A percentile compares a stretch with the other conserved stretches of the same genome.
Evolutionary conservation across 2,113 vertebrate genomes (phyloP).

Genomic region (Montifringilla adamsi): DNA sequence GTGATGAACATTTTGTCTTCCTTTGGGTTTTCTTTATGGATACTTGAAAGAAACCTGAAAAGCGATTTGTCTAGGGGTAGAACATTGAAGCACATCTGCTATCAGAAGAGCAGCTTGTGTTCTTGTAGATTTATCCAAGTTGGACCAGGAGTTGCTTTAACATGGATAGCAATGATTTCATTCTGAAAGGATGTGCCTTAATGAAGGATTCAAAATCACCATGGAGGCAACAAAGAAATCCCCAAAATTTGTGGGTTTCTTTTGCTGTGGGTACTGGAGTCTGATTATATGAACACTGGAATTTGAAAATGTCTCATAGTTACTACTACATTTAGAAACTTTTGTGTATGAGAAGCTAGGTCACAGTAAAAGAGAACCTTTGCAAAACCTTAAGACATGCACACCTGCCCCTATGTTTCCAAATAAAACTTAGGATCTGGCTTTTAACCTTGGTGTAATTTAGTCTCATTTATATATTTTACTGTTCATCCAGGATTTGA

Average conservation of each 20-base stretch:
- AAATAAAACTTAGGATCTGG: not conserved
- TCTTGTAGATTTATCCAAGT: accelerated
- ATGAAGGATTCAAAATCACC: not conserved
- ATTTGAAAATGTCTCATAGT: not conserved
- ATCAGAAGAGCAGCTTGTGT: not conserved
- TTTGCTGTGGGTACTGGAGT: not conserved
- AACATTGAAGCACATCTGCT: accelerated
- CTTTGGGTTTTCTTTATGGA: not conserved
- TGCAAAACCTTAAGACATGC: not conserved
- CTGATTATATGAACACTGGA: not conserved
- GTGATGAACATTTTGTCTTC: not conserved
- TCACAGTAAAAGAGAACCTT: not conserved
- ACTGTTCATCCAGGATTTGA: not conserved
- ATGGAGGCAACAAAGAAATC: not conserved
- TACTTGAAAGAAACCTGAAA: not conserved
- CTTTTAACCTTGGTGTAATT: not conserved
- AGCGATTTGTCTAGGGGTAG: not conserved
- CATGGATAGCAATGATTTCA: not conserved
- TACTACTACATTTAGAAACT: not conserved
- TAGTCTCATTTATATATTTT: not conserved
- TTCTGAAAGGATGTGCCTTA: not conserved
- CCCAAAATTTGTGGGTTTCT: not conserved
- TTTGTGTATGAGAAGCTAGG: not conserved
- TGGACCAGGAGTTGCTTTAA: not conserved
- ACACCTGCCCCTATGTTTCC: not conserved